Evolutionary conservation across 2,797 vertebrate species (phyloP).

Genomic region (Champsocephalus esox): DNA sequence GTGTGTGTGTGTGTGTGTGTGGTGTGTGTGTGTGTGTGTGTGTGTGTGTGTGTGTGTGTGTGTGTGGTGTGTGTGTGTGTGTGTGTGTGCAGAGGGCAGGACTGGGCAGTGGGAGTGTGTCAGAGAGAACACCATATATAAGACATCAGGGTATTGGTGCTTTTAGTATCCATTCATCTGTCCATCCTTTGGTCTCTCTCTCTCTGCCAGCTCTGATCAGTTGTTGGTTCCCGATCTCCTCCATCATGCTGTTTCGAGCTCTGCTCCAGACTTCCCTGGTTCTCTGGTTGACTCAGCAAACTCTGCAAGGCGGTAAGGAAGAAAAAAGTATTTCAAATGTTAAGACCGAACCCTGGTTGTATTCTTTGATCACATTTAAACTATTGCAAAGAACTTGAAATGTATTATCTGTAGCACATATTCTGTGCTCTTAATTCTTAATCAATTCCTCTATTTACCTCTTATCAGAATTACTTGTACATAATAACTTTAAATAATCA

Average conservation of each 20-base stretch:
- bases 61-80: too few species aligned
- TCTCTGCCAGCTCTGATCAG: conserved; percentile 34
- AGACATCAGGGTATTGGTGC: conserved; percentile 37
- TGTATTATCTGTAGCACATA: background rate
- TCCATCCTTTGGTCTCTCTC: conserved; percentile 29
- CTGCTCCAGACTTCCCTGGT: conserved; percentile 83
- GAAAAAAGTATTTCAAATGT: background rate
- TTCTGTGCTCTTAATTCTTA: background rate
- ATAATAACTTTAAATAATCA: background rate
- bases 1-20: too few species aligned
- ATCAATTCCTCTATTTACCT: background rate
- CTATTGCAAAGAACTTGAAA: background rate
- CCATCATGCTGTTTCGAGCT: conserved; percentile 78
- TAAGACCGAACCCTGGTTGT: background rate
- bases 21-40: too few species aligned
- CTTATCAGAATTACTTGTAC: background rate
- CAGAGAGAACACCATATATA: conserved; percentile 71
- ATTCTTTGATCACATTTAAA: background rate
- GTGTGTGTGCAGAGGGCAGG: conserved; percentile 63
- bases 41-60: too few species aligned
- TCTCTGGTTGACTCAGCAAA: conserved; percentile 81
- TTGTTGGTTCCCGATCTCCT: conserved; percentile 27
- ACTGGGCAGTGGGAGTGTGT: conserved; percentile 64
- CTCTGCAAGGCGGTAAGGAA: conserved; percentile 86
- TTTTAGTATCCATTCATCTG: conserved; percentile 14